Base-by-base conservation (phyloP, 2,797 vertebrate species). In the Bradypus variegatus region DNA sequence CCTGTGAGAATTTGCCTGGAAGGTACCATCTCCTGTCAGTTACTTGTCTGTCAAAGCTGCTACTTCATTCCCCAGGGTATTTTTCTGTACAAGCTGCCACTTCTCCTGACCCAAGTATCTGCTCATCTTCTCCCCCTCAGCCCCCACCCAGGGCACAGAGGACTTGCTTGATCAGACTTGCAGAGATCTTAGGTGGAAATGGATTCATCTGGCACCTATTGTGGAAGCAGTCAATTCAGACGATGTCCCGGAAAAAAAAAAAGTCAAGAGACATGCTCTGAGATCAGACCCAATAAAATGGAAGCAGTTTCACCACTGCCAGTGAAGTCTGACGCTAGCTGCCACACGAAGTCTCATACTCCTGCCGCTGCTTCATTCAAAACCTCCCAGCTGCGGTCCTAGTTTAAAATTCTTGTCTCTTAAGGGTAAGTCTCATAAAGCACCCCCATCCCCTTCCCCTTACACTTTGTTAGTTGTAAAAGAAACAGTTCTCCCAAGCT, bases 81-180 rank as follows among this genome's bases (percentile, higher is more conserved):
- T 95, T 92, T 94, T 89, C 86, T 89, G 50, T 83, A 53, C 92
- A 95, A 84, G 75, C 92, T 85, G 70, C 86, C 93, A 80, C 84
- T 64, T 94, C 84, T 95, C 94, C 93, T 92, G 72, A 90, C 64
- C 67, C 89, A 95, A 90, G n/a, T 89, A 75, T 82, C 79, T 89
- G 45, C 79, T 77, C 41, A 53, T 64, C 94, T 92, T 95, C 93
- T 92, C 92, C 91, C 79, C 85, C 81, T 91, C 75, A 14, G 0
- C 50, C 81, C 92, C 69, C 87, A 83, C 65, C 7, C 62, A 89
- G 90, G 95, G 95, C 93, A 95, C 83, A 94, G 95, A 90, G 95
- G 91, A 96, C 76, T 93, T 95, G 95, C 95, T 72, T 96, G 94
- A 95, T 85, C 76, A 94, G 93, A 93, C 94, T 91, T 95, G 94